Percentiles rank a stretch among this genome's conserved stretches.
These are phyloP conservation scores for Tenualosa ilisha DNA, from an alignment of 2,797 vertebrate species.

Conservation along the genomic window DNA sequence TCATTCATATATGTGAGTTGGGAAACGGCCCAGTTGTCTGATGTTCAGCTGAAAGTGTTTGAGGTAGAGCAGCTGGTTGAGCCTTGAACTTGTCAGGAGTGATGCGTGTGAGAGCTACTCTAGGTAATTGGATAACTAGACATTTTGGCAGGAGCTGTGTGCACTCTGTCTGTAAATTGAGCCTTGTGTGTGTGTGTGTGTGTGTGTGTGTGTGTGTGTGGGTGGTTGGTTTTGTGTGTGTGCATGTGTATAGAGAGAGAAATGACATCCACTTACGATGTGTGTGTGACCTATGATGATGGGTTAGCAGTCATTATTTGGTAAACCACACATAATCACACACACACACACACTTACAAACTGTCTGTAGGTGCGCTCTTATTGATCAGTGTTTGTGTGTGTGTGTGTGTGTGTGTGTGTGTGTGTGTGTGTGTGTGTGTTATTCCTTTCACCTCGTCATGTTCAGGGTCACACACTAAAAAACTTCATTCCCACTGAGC, in stretches of 20 bases:
- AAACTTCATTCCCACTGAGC: background rate
- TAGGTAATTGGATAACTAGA: slow-evolving; percentile 11
- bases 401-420: no score
- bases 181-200: background rate
- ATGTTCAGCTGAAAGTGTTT: background rate
- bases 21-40: background rate
- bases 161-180: background rate
- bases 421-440: background rate
- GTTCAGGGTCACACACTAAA: background rate
- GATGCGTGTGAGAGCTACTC: background rate
- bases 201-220: background rate
- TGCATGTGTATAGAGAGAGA: background rate
- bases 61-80: background rate
- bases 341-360: background rate
- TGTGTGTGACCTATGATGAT: background rate
- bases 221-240: background rate
- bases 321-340: no score
- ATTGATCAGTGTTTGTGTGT: background rate
- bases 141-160: background rate
- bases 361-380: background rate
- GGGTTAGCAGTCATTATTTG: no score
- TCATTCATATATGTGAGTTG: background rate
- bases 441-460: background rate
- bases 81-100: slow-evolving; percentile 1
- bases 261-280: background rate